Conservation (phyloP, 2,797 vertebrate genomes). For the Enteromius afrohamiltoni region DNA sequence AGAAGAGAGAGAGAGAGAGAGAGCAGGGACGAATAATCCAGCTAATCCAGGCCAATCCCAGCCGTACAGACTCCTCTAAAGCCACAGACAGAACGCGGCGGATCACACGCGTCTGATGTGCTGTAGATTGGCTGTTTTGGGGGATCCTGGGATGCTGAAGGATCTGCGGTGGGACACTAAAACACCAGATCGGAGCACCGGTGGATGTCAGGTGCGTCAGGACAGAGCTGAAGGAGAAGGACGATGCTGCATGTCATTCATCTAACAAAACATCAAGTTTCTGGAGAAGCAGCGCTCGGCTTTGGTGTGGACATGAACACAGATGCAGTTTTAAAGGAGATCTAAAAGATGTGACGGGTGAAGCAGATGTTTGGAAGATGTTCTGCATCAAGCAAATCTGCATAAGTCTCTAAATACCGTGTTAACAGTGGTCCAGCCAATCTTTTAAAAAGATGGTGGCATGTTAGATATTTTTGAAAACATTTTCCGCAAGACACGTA, state of each 20-base stretch:
- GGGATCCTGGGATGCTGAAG: neutral
- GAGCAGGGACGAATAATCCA: slow-evolving; percentile 22
- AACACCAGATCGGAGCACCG: neutral
- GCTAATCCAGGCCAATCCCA: slow-evolving; percentile 45
- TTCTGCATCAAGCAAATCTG: neutral
- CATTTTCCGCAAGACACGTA: neutral
- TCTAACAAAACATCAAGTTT: neutral
- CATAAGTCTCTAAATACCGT: neutral
- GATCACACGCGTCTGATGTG: slow-evolving; percentile 17
- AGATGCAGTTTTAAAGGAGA: neutral
- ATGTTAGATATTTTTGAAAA: neutral
- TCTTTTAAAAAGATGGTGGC: neutral
- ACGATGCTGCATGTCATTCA: neutral
- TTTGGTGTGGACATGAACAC: neutral
- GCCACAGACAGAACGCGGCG: neutral
- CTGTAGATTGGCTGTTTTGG: neutral
- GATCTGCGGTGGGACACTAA: neutral
- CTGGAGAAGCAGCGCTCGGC: neutral
- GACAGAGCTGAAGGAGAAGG: neutral
- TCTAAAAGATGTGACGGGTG: too few relatives aligned
- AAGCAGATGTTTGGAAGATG: neutral
- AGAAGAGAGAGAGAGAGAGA: slow-evolving; percentile 4
- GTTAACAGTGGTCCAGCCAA: neutral
- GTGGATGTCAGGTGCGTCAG: neutral
- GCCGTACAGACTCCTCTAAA: slow-evolving; percentile 4